Conservation (phyloP, 2,113 vertebrate genomes). For the Notechis scutatus region DNA sequence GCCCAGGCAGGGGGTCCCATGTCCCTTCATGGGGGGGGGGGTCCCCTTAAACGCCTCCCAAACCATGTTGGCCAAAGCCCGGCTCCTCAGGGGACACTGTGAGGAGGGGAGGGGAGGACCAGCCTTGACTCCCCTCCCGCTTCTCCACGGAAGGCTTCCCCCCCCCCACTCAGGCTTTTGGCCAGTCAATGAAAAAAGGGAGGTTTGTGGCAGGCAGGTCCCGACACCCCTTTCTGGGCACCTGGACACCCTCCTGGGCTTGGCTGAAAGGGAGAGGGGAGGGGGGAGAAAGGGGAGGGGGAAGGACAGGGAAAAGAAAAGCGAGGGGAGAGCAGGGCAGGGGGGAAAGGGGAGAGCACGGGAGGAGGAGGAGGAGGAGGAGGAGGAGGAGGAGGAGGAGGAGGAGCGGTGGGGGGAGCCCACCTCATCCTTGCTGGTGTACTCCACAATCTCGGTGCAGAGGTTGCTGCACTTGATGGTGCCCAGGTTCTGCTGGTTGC, state of each 20-base stretch:
- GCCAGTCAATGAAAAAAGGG: background rate
- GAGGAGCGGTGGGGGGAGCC: constrained; percentile 8
- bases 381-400: accelerated
- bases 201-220: background rate
- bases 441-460: constrained; percentile 93
- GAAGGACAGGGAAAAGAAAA: background rate
- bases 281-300: background rate
- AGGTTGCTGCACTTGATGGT: constrained; percentile 97
- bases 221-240: background rate
- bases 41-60: background rate
- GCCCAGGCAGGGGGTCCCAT: background rate
- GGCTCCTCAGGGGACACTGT: background rate
- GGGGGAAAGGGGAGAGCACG: too few species aligned
- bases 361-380: background rate
- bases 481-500: constrained; percentile 96
- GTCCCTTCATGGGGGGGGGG: too few species aligned
- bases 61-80: background rate
- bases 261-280: background rate
- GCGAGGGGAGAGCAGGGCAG: background rate
- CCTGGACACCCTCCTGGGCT: background rate
- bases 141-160: background rate
- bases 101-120: background rate
- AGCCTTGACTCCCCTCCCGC: background rate
- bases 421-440: constrained; percentile 92
- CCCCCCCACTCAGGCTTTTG: background rate